Percentiles rank a stretch among this genome's conserved stretches.
These are phyloP conservation scores for Eupleurogrammus muticus DNA, from an alignment of 2,797 vertebrate genomes.

Conservation along the genomic window DNA sequence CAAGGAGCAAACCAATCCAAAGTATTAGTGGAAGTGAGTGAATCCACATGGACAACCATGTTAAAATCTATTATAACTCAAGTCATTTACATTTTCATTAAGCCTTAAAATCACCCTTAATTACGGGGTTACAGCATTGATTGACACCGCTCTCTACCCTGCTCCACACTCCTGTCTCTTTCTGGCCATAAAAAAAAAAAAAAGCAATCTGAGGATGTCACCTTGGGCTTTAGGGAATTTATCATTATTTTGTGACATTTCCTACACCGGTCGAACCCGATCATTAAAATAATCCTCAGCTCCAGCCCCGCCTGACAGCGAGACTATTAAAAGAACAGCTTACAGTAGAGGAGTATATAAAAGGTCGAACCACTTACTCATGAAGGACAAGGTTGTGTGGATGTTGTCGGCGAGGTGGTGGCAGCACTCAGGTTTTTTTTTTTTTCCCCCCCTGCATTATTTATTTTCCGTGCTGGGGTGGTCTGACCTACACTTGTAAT, in stretches of 20 bases:
- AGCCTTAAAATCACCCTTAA: too few relatives aligned
- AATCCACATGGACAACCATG: too few relatives aligned
- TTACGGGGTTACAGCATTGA: too few relatives aligned
- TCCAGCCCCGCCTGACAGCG: neutral
- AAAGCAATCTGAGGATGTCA: neutral
- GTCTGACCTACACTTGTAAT: conserved; percentile 81
- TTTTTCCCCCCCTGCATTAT: conserved; percentile 80
- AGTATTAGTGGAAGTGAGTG: too few relatives aligned
- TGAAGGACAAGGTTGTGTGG: conserved; percentile 58
- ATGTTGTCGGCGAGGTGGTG: conserved; percentile 74
- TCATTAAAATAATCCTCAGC: neutral
- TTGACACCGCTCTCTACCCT: too few relatives aligned
- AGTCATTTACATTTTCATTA: too few relatives aligned
- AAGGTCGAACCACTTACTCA: conserved; percentile 58
- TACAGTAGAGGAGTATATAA: conserved; percentile 49
- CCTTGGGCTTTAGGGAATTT: neutral
- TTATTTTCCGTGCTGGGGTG: conserved; percentile 81
- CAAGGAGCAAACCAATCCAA: neutral
- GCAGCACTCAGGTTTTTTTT: conserved; percentile 75
- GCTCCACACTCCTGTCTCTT: too few relatives aligned
- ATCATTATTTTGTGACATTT: neutral
- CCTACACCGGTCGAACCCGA: neutral
- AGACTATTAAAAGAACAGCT: conserved; percentile 22
- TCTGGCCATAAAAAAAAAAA: neutral
- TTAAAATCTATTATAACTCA: too few relatives aligned